These are phyloP conservation scores for Myotis vivesi DNA, from an alignment of 2,797 vertebrate genomes.

Conservation along the genomic window DNA sequence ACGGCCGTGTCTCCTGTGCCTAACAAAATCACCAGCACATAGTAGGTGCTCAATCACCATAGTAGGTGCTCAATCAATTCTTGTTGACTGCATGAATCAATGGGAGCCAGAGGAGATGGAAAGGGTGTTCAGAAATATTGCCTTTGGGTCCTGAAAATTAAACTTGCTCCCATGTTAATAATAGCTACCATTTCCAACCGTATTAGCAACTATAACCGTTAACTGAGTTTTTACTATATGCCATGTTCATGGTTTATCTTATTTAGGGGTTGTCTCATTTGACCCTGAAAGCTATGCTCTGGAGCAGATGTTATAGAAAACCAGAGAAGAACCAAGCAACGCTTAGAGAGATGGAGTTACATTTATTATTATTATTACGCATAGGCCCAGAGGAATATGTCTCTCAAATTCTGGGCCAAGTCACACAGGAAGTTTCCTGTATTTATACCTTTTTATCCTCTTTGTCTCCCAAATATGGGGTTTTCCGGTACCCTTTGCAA, in stretches of 20 bases:
- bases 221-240: background rate
- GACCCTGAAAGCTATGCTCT: background rate
- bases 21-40: background rate
- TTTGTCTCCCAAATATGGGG: no score
- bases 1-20: rapidly evolving
- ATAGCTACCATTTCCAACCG: background rate
- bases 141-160: background rate
- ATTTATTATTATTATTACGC: no score
- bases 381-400: no score
- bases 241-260: background rate
- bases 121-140: background rate
- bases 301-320: no score
- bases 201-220: background rate
- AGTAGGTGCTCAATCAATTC: background rate
- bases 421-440: no score
- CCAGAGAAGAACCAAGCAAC: no score
- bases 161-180: background rate
- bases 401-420: no score
- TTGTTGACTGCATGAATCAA: background rate
- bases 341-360: no score
- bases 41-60: background rate
- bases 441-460: no score
- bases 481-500: no score
- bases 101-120: background rate
- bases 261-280: background rate